Evolutionary conservation across 2,113 vertebrate species (phyloP).

Genomic region (Anolis carolinensis): DNA sequence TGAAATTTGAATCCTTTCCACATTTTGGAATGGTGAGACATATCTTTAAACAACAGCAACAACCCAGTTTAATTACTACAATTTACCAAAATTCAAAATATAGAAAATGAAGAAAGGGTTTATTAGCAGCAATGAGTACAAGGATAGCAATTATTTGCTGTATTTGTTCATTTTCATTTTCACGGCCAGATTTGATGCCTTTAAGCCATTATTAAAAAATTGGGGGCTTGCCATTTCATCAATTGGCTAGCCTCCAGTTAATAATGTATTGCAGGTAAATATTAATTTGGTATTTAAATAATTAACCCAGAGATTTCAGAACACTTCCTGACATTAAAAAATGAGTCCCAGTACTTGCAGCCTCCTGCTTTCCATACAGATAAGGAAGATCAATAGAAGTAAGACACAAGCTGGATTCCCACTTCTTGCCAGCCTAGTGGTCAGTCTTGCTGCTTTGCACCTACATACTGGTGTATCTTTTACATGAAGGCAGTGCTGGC

Average conservation of each 20-base stretch:
- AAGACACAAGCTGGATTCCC: too few relatives aligned
- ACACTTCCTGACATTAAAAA: neutral
- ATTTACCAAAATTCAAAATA: neutral
- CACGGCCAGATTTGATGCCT: neutral
- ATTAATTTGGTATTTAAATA: neutral
- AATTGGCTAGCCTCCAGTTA: neutral
- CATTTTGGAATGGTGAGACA: neutral
- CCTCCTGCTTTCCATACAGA: neutral
- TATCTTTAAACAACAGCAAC: neutral
- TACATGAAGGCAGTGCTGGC: too few relatives aligned
- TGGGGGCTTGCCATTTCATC: neutral
- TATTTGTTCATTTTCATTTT: neutral
- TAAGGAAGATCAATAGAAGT: neutral
- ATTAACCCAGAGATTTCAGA: neutral
- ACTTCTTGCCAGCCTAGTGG: neutral
- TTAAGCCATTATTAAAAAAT: neutral
- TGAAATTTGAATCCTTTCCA: conserved; percentile 17
- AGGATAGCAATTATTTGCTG: neutral
- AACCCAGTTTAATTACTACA: neutral
- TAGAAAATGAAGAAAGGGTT: neutral
- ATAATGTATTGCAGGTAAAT: neutral
- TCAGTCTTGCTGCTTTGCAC: neutral
- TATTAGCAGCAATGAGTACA: neutral
- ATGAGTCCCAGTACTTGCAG: neutral
- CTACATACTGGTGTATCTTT: too few relatives aligned